Evolutionary conservation across 2,888 invertebrate genomes (phyloP), one percentile per base, ranked within the genome.

Genomic region (Seira musarum): DNA sequence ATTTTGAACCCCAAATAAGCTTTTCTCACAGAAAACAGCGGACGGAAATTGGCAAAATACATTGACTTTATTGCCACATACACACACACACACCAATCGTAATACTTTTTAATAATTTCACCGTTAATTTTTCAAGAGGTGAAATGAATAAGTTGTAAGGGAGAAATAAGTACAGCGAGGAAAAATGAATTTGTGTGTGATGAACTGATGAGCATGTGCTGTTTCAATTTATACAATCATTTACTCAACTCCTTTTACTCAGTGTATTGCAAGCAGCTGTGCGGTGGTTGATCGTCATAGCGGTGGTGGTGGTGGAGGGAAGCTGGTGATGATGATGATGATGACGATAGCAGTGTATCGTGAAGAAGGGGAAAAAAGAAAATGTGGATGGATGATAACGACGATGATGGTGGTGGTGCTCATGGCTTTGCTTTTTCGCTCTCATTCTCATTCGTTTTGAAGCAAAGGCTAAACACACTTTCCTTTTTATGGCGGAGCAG

Each of bases 141-240:
- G n/a, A n/a, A n/a, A n/a, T n/a, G n/a, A n/a, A n/a, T n/a, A n/a
- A n/a, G n/a, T n/a, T n/a, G n/a, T n/a, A n/a, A n/a, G n/a, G n/a
- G n/a, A n/a, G n/a, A n/a, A n/a, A n/a, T n/a, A n/a, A n/a, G n/a
- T n/a, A n/a, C n/a, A n/a, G n/a, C n/a, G n/a, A n/a, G n/a, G n/a
- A n/a, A n/a, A n/a, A n/a, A n/a, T n/a, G n/a, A n/a, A n/a, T n/a
- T n/a, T n/a, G 30, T 30, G 30, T 30, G 30, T 30, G 30, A 83
- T 83, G 82, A 15, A n/a, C n/a, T n/a, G 60, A 60, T 60, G 86
- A 85, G 86, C 86, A 86, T 86, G 86, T 85, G 85, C 86, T 86
- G 86, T 85, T 85, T 86, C 85, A 84, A 84, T 83, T 75, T 77
- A 77, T 17, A 21, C 40, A 25, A 19, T 21, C 21, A n/a, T 60